Base-by-base conservation (phyloP, 2,797 vertebrate genomes). In the Forpus xanthops region DNA sequence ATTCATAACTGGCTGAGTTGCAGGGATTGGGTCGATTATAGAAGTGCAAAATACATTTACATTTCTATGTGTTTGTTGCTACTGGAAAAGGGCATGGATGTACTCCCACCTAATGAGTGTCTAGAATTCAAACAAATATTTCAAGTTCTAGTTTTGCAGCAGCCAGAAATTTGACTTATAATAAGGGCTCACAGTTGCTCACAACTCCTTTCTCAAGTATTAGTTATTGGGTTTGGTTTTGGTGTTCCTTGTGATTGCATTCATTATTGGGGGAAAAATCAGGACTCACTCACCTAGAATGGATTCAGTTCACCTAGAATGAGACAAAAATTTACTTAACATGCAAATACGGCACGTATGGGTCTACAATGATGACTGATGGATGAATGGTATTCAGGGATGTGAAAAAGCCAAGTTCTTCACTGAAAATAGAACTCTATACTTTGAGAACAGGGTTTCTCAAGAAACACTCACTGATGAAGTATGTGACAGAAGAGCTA, bases 81-180 rank as follows among this genome's bases (percentile, higher is more conserved):
- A 4, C 23, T 66, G 42, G 68, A 75, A 78, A 70, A 70, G 31
- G 44, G 8, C 23, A 25, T 12, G 42, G 50, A 47, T 60, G 15
- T 39, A 7, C 15, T 85, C 33, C 45, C 16, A 8, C 1, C 1
- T 33, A 49, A 24, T n/a, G 53, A 12, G 13, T 45, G 0, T 15
- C n/a, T 66, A 28, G 47, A 64, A 50, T 65, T n/a, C n/a, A 70
- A 61, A 53, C 19, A 70, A 9, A 0, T 35, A 58, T 45, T 85
- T 73, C 68, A 52, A 17, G 15, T 67, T 78, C n/a, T 68, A 11
- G 9, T 67, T 80, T 80, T 77, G 15, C 6, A 47, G 49, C 17
- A 68, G 8, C 14, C 4, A 4, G 27, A 42, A 62, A 78, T 56
- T 53, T 64, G 60, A 8, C 19, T 52, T 49, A 11, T 14, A 47